Base-by-base conservation (phyloP, 2,113 vertebrate genomes). In the Sitta europaea region DNA sequence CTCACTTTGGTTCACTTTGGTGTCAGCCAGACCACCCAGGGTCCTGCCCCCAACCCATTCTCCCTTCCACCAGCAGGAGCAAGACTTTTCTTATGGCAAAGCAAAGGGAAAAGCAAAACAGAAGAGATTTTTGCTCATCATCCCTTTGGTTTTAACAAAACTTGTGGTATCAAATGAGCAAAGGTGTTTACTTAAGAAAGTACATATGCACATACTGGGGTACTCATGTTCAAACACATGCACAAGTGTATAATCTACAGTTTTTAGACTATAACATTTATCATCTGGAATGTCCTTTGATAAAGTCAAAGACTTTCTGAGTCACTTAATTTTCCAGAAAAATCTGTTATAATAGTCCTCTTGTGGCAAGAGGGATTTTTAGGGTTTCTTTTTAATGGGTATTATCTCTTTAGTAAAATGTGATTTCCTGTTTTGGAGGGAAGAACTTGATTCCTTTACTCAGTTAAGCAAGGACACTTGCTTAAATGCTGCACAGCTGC, bases 1-100 rank as follows among this genome's bases (percentile, higher is more conserved):
- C 17, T 22, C 4, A 1, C 19, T 71, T 18, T 77, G 33, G 20
- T 25, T 31, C 5, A 0, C 18, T 81, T 20, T 68, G 33, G 31
- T 42, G 29, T 25, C 48, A n/a, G 18, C 3, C 45, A 66, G 50
- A 5, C 14, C 36, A 66, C 14, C 1, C 72, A 38, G 18, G 4
- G 8, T 33, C 24, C 12, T 1, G 0, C 38, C 16, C 22, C 22
- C 31, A 29, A 2, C 33, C 45, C 25, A 17, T 29, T 16, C 35
- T 71, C 33, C 29, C 24, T 92, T 61, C 76, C 25, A 83, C 54
- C 35, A 42, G 25, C 5, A 3, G 89, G 25, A 91, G 8, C 0
- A 1, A 12, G 47, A 47, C 6, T 10, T 45, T 33, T 12, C 53
- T 45, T 9, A 38, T 3, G 16, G 53, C 28, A 76, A 80, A 42